Conservation (phyloP, 2,113 vertebrate species). For the Dipodomys merriami region DNA sequence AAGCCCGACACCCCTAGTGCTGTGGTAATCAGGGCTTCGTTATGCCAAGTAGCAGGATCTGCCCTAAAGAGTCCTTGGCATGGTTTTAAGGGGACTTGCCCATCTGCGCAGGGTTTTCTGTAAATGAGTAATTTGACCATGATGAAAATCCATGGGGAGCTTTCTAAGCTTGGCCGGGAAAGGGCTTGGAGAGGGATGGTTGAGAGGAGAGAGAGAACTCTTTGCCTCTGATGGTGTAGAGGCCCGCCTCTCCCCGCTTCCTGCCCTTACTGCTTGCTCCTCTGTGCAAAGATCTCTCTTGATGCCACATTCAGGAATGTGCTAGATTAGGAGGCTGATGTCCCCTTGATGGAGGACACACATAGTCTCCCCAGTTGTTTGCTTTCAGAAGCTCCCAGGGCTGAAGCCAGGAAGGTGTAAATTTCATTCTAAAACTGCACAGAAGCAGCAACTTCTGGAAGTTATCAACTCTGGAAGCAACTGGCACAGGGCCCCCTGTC, state of each 20-base stretch:
- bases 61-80: slow-evolving; percentile 82
- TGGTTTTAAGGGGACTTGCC: slow-evolving; percentile 64
- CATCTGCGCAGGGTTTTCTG: slow-evolving; percentile 71
- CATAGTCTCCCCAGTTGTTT: not conserved
- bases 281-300: slow-evolving; percentile 24
- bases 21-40: slow-evolving; percentile 68
- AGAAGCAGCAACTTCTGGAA: slow-evolving; percentile 59
- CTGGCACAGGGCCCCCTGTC: not conserved
- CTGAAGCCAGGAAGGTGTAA: not conserved
- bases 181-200: not conserved
- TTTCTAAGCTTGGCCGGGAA: slow-evolving; percentile 36
- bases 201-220: not conserved
- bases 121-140: slow-evolving; percentile 74
- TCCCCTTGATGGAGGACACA: not conserved
- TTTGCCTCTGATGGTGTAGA: not conserved
- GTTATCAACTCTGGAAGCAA: slow-evolving; percentile 32
- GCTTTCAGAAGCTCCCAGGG: slow-evolving; percentile 13
- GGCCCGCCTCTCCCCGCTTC: not conserved
- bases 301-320: not conserved
- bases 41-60: slow-evolving; percentile 77
- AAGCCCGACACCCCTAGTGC: slow-evolving; percentile 61
- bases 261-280: not conserved
- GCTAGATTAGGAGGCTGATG: not conserved
- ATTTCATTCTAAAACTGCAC: slow-evolving; percentile 45
- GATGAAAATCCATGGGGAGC: slow-evolving; percentile 54